phyloP scores from a whole-genome alignment of 2,888 invertebrate species.

The Serrognathus titanus region DNA sequence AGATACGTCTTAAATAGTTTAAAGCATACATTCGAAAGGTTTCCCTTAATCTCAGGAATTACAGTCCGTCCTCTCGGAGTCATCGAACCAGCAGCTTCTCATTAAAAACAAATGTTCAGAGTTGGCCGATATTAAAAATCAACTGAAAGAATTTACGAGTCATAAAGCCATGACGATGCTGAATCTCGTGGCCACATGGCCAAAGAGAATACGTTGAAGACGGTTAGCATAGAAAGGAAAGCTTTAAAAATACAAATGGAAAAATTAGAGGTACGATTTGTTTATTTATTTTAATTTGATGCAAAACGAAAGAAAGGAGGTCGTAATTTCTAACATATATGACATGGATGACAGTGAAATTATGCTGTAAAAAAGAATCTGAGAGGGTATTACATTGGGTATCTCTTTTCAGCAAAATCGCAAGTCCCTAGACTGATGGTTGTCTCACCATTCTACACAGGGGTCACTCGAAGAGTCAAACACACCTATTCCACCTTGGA shows the following conservation, averaged over 20 bases:
- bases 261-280: constrained; percentile 62
- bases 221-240: constrained; percentile 79
- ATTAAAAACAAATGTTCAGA: constrained; percentile 46
- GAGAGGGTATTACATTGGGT: neutral
- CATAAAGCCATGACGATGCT: constrained; percentile 53
- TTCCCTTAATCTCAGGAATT: constrained; percentile 38
- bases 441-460: no score
- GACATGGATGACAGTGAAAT: constrained; percentile 65
- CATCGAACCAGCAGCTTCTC: constrained; percentile 45
- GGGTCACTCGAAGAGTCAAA: no score
- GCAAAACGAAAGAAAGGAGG: constrained; percentile 53
- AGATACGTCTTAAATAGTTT: constrained; percentile 24
- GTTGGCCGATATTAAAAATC: constrained; percentile 43
- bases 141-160: constrained; percentile 42
- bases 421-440: constrained; percentile 68
- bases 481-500: no score
- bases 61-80: constrained; percentile 49
- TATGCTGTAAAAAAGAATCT: neutral
- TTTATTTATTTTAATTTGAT: constrained; percentile 46
- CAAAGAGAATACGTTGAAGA: constrained; percentile 82
- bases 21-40: neutral
- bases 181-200: constrained; percentile 60
- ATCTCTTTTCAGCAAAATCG: constrained; percentile 55
- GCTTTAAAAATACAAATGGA: constrained; percentile 81
- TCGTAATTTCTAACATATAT: constrained; percentile 57